A percentile compares a stretch with the other conserved stretches of the same genome.
phyloP scores from a whole-genome alignment of 1,140 invertebrate species.

The Chironomus striatipennis region DNA sequence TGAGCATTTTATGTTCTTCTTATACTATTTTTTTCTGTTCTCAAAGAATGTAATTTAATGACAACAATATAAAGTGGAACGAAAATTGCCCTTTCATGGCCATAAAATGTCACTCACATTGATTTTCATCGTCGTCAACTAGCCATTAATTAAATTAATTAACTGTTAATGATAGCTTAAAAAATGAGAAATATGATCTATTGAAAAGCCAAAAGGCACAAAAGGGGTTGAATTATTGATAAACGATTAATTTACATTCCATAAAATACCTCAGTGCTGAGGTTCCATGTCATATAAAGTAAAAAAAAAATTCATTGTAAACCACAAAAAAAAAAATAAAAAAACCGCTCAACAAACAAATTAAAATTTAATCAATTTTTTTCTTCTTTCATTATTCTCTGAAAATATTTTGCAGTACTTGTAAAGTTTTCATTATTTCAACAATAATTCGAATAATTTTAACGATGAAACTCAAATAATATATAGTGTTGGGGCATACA shows the following conservation, averaged over 20 bases:
- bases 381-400: too few relatives aligned
- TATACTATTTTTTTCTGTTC: too few relatives aligned
- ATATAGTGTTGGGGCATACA: too few relatives aligned
- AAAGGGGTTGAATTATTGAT: not conserved
- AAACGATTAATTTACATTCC: not conserved
- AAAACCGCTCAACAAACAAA: not conserved
- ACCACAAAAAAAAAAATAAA: not conserved
- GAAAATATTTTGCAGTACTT: not conserved
- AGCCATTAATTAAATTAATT: constrained; percentile 9
- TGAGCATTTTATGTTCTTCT: too few relatives aligned
- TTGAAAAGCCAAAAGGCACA: not conserved
- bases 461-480: too few relatives aligned
- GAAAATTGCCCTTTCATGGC: not conserved
- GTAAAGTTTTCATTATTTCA: not conserved
- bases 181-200: not conserved
- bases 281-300: not conserved
- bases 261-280: too few relatives aligned
- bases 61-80: not conserved
- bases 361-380: constrained; percentile 15
- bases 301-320: not conserved
- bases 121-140: not conserved
- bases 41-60: too few relatives aligned
- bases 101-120: not conserved
- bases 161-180: not conserved
- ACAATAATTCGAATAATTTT: too few relatives aligned